Percentiles rank a stretch among this genome's conserved stretches.
These are phyloP conservation scores for Rhabdornis inornatus DNA, from an alignment of 2,113 vertebrate genomes.

Conservation along the genomic window DNA sequence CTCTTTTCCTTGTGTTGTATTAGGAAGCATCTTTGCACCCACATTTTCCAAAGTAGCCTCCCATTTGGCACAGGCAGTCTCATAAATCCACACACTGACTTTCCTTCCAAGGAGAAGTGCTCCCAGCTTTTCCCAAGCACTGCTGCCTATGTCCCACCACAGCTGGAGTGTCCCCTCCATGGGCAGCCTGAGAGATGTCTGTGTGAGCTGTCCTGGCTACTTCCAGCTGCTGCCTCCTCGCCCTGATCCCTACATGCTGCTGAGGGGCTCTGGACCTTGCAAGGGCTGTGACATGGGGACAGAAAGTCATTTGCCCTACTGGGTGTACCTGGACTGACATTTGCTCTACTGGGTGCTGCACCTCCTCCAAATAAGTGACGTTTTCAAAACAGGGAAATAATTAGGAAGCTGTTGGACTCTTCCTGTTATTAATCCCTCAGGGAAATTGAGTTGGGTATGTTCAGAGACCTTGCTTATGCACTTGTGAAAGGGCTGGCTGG, in stretches of 20 bases:
- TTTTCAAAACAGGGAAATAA: not conserved
- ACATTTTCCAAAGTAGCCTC: not conserved
- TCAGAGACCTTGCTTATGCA: not conserved
- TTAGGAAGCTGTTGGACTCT: not conserved
- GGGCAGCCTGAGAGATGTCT: not conserved
- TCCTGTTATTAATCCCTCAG: not conserved
- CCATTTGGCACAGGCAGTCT: not conserved
- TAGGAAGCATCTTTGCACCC: not conserved
- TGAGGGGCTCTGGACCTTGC: not conserved
- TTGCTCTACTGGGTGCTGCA: not conserved
- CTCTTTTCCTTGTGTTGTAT: not conserved
- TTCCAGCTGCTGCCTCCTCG: not conserved
- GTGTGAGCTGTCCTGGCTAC: not conserved
- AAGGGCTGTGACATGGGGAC: not conserved
- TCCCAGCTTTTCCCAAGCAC: not conserved
- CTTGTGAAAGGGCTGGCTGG: accelerated
- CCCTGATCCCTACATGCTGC: accelerated
- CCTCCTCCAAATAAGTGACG: not conserved
- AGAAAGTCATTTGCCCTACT: accelerated
- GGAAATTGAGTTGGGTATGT: not conserved
- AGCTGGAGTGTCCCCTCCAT: not conserved
- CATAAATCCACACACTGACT: not conserved
- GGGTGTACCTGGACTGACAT: not conserved
- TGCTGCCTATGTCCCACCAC: not conserved
- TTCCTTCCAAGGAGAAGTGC: not conserved